Evolutionary conservation across 92 coral and sea anemone genomes (phyloP).

Genomic region (Parazoanthus swiftii): DNA sequence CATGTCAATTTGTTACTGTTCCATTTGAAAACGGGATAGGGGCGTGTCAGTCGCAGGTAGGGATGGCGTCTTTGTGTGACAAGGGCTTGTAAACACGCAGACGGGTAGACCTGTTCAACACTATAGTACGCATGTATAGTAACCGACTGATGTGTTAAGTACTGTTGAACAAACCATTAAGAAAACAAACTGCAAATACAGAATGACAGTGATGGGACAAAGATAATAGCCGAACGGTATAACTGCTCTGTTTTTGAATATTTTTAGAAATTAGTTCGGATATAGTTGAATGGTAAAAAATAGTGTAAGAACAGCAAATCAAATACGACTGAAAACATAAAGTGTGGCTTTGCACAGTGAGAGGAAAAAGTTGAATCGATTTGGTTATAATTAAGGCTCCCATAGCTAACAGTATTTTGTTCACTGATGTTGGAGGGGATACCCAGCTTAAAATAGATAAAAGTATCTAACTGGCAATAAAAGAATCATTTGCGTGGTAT

Average conservation of each 20-base stretch:
- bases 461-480: too few species aligned
- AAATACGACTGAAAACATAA: not conserved
- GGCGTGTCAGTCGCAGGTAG: not conserved
- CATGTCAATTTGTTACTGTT: not conserved
- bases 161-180: constrained; percentile 14
- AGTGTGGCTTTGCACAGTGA: not conserved
- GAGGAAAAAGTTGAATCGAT: too few species aligned
- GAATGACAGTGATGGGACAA: not conserved
- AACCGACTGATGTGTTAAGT: not conserved
- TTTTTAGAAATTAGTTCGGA: not conserved
- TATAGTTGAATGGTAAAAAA: too few species aligned
- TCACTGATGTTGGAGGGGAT: too few species aligned
- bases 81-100: not conserved
- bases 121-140: not conserved
- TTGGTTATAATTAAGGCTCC: too few species aligned
- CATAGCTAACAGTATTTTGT: too few species aligned
- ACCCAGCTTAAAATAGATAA: too few species aligned
- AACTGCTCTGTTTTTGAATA: not conserved
- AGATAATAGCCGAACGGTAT: not conserved
- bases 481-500: too few species aligned
- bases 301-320: not conserved
- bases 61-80: not conserved
- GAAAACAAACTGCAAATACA: not conserved
- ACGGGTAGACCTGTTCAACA: not conserved
- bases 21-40: constrained; percentile 8